Evolutionary conservation across 2,888 invertebrate genomes (phyloP).

Genomic region (Physocephala rufipes): DNA sequence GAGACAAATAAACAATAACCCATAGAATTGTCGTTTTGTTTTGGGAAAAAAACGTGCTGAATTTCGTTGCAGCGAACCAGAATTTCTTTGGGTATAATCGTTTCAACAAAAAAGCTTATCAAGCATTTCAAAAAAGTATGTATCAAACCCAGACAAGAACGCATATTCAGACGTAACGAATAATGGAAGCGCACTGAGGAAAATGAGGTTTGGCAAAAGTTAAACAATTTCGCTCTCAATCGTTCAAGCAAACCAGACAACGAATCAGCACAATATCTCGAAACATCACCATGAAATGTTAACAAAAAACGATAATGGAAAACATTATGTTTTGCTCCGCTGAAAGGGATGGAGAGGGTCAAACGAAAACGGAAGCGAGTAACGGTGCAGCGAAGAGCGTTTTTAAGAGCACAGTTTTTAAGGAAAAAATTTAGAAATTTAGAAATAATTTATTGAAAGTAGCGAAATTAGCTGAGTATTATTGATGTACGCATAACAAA

Average conservation of each 20-base stretch:
- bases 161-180: background rate
- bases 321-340: no score
- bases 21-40: conserved; percentile 12
- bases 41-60: background rate
- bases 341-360: no score
- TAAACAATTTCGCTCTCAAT: background rate
- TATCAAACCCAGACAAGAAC: background rate
- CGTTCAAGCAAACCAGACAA: background rate
- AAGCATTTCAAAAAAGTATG: background rate
- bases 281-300: no score
- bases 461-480: no score
- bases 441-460: background rate
- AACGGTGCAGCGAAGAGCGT: background rate
- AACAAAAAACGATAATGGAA: no score
- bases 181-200: background rate
- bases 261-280: background rate
- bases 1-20: conserved; percentile 4
- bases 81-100: background rate
- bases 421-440: conserved; percentile 35
- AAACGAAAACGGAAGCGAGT: background rate
- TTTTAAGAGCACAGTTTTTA: conserved; percentile 37
- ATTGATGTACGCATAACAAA: conserved; percentile 23
- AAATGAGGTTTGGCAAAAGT: background rate
- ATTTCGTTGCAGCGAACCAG: conserved; percentile 12
- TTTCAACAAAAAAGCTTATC: conserved; percentile 1